Evolutionary conservation across 2,888 invertebrate species (phyloP).

Genomic region (Meteorus colon): DNA sequence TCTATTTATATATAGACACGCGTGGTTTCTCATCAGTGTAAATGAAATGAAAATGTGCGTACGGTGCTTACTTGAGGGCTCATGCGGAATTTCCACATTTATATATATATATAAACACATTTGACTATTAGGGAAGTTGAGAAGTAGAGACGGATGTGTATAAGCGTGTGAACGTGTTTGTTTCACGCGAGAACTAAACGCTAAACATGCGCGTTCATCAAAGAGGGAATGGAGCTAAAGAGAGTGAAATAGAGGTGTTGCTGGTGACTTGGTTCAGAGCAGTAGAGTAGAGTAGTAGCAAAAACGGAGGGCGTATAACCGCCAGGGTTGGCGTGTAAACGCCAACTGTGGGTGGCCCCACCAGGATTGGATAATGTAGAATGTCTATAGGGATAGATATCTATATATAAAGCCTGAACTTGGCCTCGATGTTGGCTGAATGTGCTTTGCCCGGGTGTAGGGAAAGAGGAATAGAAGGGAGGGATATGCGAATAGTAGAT

Average conservation of each 20-base stretch:
- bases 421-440: slow-evolving; percentile 71
- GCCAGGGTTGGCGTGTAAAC: slow-evolving; percentile 49
- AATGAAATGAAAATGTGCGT: slow-evolving; percentile 37
- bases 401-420: slow-evolving; percentile 69
- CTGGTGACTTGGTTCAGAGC: slow-evolving; percentile 34
- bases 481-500: slow-evolving; percentile 25
- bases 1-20: slow-evolving; percentile 26
- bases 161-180: slow-evolving; percentile 33
- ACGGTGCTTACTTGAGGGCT: neutral
- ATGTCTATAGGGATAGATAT: slow-evolving; percentile 36
- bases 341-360: slow-evolving; percentile 46
- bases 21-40: slow-evolving; percentile 40
- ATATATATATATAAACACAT: slow-evolving; percentile 19
- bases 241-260: slow-evolving; percentile 52
- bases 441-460: slow-evolving; percentile 52
- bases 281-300: slow-evolving; percentile 34
- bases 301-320: slow-evolving; percentile 31
- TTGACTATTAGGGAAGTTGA: neutral
- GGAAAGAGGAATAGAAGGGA: slow-evolving; percentile 49
- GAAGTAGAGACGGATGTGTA: slow-evolving; percentile 13
- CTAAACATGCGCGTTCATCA: slow-evolving; percentile 40
- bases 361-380: slow-evolving; percentile 41
- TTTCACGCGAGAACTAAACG: neutral
- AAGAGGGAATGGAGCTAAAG: slow-evolving; percentile 48
- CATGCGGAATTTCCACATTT: slow-evolving; percentile 33